Evolutionary conservation across 2,888 invertebrate species (phyloP), one percentile per base, ranked within the genome.

Genomic region (Callyntrura sp.): DNA sequence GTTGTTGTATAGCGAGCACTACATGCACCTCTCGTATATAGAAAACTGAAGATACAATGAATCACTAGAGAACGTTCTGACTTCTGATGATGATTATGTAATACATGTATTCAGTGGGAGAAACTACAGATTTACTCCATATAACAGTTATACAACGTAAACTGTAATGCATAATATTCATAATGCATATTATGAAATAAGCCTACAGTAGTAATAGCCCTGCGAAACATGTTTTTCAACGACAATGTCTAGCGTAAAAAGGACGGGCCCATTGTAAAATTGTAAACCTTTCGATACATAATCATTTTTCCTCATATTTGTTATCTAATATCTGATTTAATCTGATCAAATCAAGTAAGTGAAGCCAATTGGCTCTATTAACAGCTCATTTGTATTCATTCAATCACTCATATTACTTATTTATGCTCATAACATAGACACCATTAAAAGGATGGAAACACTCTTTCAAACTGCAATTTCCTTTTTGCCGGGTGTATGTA

Each of bases 321-420:
- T 85, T 76, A 76, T 57, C 25, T 20, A 70, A 55, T 70, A 45
- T 51, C 76, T 51, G 73, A 87, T 83, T 87, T 83, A 90, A 86
- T 83, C 76, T 90, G 87, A 86, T 90, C 82, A 86, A 90, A 90
- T 87, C 90, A 90, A 90, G n/a, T n/a, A n/a, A n/a, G 90, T 90
- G 90, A 84, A 90, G 70, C 88, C 91, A 91, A 91, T 91, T 91
- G 91, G 48, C 68, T 90, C 68, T 85, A 88, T 91, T 91, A 91
- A 88, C 91, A 89, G 85, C 78, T 91, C 91, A 90, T 90, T 91
- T 90, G 84, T 90, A 83, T 90, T 60, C 85, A 85, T 87, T 78
- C 91, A 86, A 79, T 85, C 85, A 70, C 68, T 73, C 85, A 76
- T 76, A 48, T 76, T 48, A 76, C 35, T 68, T 79, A 79, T 43